phyloP scores from a whole-genome alignment of 1,140 invertebrate species.

The Drosophila cardini region DNA sequence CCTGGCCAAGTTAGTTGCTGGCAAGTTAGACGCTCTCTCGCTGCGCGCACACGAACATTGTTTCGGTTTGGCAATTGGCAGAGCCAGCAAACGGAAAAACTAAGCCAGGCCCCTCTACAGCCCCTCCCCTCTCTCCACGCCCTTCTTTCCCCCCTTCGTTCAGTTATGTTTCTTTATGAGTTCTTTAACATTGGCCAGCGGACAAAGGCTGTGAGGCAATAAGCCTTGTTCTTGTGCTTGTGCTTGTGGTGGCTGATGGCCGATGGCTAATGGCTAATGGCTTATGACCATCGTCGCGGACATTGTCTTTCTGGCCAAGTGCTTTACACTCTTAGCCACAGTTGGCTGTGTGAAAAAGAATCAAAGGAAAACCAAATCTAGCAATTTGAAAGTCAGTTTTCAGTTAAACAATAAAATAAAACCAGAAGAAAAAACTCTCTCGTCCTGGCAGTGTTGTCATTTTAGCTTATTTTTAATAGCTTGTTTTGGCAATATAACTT shows the following conservation, averaged over 20 bases:
- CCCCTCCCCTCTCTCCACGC: slow-evolving; percentile 31
- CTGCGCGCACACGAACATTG: slow-evolving; percentile 64
- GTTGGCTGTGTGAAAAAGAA: slow-evolving; percentile 17
- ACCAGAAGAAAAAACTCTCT: not conserved
- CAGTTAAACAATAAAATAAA: not conserved
- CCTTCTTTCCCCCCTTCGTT: slow-evolving; percentile 19
- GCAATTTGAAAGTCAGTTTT: slow-evolving; percentile 53
- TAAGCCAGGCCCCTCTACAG: slow-evolving; percentile 36
- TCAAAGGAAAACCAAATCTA: slow-evolving; percentile 25
- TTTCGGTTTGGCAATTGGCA: slow-evolving; percentile 60
- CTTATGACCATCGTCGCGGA: slow-evolving; percentile 25
- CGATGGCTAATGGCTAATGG: slow-evolving; percentile 21
- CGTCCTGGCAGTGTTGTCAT: not conserved
- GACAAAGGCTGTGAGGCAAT: slow-evolving; percentile 59
- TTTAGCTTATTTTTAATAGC: too few relatives aligned
- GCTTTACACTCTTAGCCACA: slow-evolving; percentile 28
- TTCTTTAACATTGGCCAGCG: slow-evolving; percentile 69
- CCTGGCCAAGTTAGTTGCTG: slow-evolving; percentile 63
- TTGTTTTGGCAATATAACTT: too few relatives aligned
- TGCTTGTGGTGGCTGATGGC: not conserved
- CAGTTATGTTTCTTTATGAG: slow-evolving; percentile 62
- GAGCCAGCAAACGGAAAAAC: slow-evolving; percentile 16
- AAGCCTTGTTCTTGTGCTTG: slow-evolving; percentile 33
- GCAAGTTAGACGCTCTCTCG: slow-evolving; percentile 39
- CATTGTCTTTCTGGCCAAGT: slow-evolving; percentile 20